These are phyloP conservation scores for Halocaridina rubra DNA, from an alignment of 2,888 invertebrate species.

Conservation along the genomic window DNA sequence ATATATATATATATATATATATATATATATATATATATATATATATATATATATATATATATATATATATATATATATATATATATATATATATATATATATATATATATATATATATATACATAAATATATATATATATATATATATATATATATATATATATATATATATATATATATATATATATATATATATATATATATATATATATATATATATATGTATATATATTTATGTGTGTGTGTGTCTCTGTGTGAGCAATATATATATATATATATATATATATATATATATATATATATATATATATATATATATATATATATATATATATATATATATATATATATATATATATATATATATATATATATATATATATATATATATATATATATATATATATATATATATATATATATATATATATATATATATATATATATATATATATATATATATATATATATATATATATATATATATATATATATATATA, in stretches of 20 bases:
- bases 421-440: neutral
- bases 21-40: constrained; percentile 8
- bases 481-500: neutral
- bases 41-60: neutral
- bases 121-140: neutral
- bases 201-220: neutral
- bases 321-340: neutral
- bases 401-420: neutral
- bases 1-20: constrained; percentile 8
- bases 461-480: neutral
- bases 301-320: neutral
- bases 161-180: neutral
- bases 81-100: neutral
- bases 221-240: neutral
- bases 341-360: neutral
- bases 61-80: neutral
- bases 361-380: neutral
- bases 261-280: neutral
- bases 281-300: neutral
- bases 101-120: neutral
- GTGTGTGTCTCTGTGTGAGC: neutral
- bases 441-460: neutral
- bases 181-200: neutral
- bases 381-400: neutral
- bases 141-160: too few species aligned